Percentiles rank a stretch among this genome's conserved stretches.
phyloP scores from a whole-genome alignment of 2,888 invertebrate species.

The Lissocephala sabroskyi region DNA sequence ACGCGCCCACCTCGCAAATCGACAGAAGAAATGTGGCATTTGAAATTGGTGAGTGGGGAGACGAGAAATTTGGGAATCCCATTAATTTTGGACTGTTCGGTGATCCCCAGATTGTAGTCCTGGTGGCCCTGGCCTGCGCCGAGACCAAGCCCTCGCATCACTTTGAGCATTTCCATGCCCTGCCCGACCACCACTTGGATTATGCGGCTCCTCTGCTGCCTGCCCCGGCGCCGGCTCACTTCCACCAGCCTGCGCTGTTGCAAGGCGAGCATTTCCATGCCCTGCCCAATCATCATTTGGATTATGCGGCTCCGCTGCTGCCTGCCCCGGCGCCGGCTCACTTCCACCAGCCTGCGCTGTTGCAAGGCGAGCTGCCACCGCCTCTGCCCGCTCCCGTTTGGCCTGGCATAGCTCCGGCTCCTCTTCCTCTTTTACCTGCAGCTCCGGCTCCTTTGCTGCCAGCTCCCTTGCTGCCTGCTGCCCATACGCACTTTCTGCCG shows the following conservation, averaged over 20 bases:
- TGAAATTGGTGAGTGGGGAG: constrained; percentile 48
- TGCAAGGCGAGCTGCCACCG: constrained; percentile 2
- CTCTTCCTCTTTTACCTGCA: constrained; percentile 18
- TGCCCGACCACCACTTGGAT: constrained; percentile 46
- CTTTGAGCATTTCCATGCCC: constrained; percentile 29
- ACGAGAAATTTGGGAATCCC: neutral
- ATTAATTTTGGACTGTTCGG: no score
- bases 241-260: constrained; percentile 13
- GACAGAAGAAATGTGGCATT: constrained; percentile 49
- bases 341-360: constrained; percentile 19
- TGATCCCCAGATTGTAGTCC: neutral
- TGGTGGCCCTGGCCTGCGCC: constrained; percentile 29
- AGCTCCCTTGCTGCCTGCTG: constrained; percentile 21
- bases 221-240: constrained; percentile 6
- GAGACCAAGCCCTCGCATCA: constrained; percentile 56
- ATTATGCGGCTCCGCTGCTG: constrained; percentile 4
- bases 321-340: constrained; percentile 17
- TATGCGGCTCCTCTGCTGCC: constrained; percentile 12
- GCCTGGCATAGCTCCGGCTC: constrained; percentile 22
- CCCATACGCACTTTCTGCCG: constrained; percentile 6
- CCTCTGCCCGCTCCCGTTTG: constrained; percentile 14
- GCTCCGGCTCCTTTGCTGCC: constrained; percentile 28
- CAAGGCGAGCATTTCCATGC: constrained; percentile 7
- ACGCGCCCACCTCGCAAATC: constrained; percentile 10
- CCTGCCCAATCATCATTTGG: no score